phyloP scores from a whole-genome alignment of 1,140 invertebrate genomes.

The Eueides isabella region DNA sequence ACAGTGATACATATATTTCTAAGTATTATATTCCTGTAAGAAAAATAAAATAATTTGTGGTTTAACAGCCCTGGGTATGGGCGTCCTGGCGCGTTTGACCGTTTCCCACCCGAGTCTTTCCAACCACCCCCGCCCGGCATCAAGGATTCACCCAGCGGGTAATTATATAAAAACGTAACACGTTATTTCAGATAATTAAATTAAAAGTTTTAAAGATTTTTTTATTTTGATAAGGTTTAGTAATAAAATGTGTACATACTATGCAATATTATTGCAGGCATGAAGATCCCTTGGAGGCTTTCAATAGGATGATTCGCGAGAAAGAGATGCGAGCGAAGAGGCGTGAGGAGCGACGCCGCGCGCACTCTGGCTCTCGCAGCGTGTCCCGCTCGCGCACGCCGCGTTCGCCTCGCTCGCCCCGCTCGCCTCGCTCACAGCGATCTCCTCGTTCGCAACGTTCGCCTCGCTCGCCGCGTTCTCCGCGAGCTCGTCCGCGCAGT shows the following conservation, averaged over 20 bases:
- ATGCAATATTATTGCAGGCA: constrained; percentile 34
- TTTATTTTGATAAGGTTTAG: no score
- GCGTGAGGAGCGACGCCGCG: constrained; percentile 84
- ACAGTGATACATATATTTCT: background rate
- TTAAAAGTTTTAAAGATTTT: background rate
- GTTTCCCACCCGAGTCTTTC: constrained; percentile 62
- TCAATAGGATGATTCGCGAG: constrained; percentile 92
- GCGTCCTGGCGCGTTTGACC: constrained; percentile 51
- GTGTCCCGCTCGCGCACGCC: constrained; percentile 54
- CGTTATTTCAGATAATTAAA: background rate
- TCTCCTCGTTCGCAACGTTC: constrained; percentile 48
- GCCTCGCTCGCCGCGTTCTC: constrained; percentile 46
- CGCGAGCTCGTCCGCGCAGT: constrained; percentile 61
- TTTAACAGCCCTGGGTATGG: constrained; percentile 51
- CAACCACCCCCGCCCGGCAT: constrained; percentile 78
- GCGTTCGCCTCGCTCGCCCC: constrained; percentile 50
- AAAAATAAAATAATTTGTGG: background rate
- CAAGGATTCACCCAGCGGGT: constrained; percentile 73
- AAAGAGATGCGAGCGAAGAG: constrained; percentile 89
- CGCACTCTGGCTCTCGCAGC: constrained; percentile 57
- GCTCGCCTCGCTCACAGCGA: constrained; percentile 43
- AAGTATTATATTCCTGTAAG: background rate
- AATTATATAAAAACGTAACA: constrained; percentile 24
- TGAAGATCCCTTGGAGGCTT: constrained; percentile 91
- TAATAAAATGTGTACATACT: background rate